Conservation (phyloP, 2,113 vertebrate species). For the Corythornis vintsioides region DNA sequence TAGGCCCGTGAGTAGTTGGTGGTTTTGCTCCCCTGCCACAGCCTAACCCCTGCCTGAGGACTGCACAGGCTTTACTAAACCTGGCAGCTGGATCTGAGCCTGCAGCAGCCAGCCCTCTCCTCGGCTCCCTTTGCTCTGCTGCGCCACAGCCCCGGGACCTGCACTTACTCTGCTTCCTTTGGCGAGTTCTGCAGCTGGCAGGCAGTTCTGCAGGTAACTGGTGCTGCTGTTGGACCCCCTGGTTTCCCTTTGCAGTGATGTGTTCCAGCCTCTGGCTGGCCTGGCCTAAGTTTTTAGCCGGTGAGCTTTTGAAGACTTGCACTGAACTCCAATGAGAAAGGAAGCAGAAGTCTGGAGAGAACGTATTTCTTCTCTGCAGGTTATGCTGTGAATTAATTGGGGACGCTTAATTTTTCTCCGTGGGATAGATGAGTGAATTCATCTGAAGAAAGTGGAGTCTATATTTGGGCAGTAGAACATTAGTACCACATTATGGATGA, state of each 20-base stretch:
- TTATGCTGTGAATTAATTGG: conserved; percentile 11
- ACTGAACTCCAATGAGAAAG: conserved; percentile 36
- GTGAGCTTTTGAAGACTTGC: conserved; percentile 55
- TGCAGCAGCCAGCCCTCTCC: too few relatives aligned
- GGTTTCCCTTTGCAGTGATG: not conserved
- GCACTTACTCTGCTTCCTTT: conserved; percentile 66
- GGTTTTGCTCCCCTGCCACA: conserved; percentile 54
- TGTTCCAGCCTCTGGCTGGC: not conserved
- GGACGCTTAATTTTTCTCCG: not conserved
- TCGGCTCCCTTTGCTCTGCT: conserved; percentile 48
- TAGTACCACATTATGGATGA: not conserved
- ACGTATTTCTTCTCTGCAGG: not conserved
- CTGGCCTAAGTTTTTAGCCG: conserved; percentile 39
- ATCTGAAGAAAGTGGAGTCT: not conserved
- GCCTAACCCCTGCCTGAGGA: conserved; percentile 75
- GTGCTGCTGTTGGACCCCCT: conserved; percentile 14
- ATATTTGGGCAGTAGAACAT: not conserved
- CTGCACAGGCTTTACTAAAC: too few relatives aligned
- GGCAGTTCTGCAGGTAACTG: conserved; percentile 48
- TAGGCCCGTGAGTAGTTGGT: conserved; percentile 85
- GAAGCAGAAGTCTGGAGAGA: conserved; percentile 46
- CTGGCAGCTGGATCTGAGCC: too few relatives aligned
- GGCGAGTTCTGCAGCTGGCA: conserved; percentile 9
- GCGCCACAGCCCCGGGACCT: conserved; percentile 62
- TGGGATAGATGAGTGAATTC: not conserved